A percentile compares a stretch with the other conserved stretches of the same genome.
phyloP scores from a whole-genome alignment of 2,113 vertebrate genomes.

The Crotalus tigris region DNA sequence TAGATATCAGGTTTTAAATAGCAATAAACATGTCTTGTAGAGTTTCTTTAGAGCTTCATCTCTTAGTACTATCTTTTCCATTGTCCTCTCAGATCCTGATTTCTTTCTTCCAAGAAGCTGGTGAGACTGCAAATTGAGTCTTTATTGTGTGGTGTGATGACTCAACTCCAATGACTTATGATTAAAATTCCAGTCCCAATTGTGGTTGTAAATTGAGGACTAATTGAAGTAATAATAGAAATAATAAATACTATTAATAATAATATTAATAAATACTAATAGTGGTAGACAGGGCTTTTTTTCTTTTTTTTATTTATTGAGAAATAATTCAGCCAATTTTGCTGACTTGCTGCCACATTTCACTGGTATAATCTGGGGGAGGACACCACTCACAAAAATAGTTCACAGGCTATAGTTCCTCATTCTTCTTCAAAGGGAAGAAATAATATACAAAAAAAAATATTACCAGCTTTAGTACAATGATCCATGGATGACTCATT shows the following conservation, averaged over 20 bases:
- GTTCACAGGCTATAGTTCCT: background rate
- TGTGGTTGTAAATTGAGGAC: background rate
- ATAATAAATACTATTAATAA: background rate
- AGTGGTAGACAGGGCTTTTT: background rate
- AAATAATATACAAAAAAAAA: background rate
- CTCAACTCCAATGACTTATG: background rate
- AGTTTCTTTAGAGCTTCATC: background rate
- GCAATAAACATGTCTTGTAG: background rate
- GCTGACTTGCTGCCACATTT: background rate
- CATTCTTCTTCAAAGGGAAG: background rate
- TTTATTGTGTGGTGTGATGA: background rate
- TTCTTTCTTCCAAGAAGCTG: background rate
- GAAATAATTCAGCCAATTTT: background rate
- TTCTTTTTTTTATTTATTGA: background rate
- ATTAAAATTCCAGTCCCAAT: background rate
- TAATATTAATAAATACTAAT: background rate
- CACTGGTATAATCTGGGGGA: background rate
- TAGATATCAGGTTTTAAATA: background rate
- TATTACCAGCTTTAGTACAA: background rate
- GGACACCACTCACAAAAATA: background rate
- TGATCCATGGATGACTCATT: background rate
- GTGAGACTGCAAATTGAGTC: background rate
- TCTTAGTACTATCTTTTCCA: background rate
- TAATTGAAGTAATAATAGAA: background rate
- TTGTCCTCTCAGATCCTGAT: background rate